phyloP scores from a whole-genome alignment of 2,113 vertebrate genomes.

The Thalassoma bifasciatum region DNA sequence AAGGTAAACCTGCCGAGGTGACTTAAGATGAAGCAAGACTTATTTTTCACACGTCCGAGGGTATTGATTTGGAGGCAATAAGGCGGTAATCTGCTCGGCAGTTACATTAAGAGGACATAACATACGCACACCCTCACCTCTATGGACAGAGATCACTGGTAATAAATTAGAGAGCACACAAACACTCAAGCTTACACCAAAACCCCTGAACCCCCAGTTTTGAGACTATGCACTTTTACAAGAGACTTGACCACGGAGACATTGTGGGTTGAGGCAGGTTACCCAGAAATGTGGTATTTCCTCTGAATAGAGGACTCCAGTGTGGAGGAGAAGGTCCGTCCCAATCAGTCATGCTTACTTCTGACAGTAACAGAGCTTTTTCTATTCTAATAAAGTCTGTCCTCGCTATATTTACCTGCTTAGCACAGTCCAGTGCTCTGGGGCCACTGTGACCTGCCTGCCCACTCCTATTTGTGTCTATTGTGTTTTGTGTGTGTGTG shows the following conservation, averaged over 20 bases:
- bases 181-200: background rate
- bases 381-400: conserved; percentile 76
- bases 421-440: conserved; percentile 79
- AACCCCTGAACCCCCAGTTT: background rate
- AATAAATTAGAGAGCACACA: conserved; percentile 29
- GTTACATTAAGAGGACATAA: conserved; percentile 71
- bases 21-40: conserved; percentile 39
- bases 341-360: conserved; percentile 57
- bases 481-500: conserved; percentile 21
- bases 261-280: background rate
- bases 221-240: background rate
- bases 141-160: conserved; percentile 44
- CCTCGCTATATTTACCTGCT: conserved; percentile 80
- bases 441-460: conserved; percentile 67
- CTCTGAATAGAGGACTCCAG: conserved; percentile 37
- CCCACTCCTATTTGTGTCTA: background rate
- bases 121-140: conserved; percentile 29
- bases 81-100: conserved; percentile 62
- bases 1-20: conserved; percentile 13
- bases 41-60: conserved; percentile 48
- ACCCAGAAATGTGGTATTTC: background rate
- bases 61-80: conserved; percentile 70
- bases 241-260: background rate
- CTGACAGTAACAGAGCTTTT: conserved; percentile 68
- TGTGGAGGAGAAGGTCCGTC: conserved; percentile 24